Percentiles rank a stretch among this genome's conserved stretches.
Conservation (phyloP, 2,113 vertebrate genomes). For the Phylloscopus whistleri region DNA sequence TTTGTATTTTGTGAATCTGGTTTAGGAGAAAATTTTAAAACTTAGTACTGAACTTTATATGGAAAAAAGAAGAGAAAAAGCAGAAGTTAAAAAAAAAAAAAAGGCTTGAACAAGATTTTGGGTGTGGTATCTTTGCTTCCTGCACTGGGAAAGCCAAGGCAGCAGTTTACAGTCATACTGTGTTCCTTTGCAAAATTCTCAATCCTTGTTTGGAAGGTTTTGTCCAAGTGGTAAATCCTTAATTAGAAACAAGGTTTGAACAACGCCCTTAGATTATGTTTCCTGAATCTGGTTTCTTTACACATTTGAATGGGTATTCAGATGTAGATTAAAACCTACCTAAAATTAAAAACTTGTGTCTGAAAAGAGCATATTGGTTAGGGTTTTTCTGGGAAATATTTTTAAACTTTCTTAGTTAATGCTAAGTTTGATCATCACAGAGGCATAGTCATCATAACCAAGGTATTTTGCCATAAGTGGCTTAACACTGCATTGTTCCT, state of each 20-base stretch:
- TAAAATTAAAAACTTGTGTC: background rate
- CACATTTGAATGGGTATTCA: background rate
- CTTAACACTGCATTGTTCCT: background rate
- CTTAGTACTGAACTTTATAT: background rate
- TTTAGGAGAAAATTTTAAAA: background rate
- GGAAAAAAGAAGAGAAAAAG: conserved; percentile 41
- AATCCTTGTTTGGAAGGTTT: background rate
- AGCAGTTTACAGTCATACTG: background rate
- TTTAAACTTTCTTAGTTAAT: background rate
- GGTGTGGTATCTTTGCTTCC: conserved; percentile 12
- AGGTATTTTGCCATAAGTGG: background rate
- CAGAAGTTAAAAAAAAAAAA: conserved; percentile 4
- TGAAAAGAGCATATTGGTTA: background rate
- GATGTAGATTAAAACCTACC: background rate
- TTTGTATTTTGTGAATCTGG: background rate
- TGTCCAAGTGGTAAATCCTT: background rate
- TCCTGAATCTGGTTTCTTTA: background rate
- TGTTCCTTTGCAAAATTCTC: conserved; percentile 15
- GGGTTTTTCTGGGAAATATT: background rate
- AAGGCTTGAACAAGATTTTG: background rate
- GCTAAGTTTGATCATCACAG: background rate
- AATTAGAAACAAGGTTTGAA: background rate
- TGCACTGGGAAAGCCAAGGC: conserved; percentile 9
- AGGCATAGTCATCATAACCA: background rate
- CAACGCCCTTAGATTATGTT: background rate